A percentile compares a stretch with the other conserved stretches of the same genome.
These are phyloP conservation scores for Enteromius trimaculatus DNA, from an alignment of 2,797 vertebrate genomes.

Conservation along the genomic window DNA sequence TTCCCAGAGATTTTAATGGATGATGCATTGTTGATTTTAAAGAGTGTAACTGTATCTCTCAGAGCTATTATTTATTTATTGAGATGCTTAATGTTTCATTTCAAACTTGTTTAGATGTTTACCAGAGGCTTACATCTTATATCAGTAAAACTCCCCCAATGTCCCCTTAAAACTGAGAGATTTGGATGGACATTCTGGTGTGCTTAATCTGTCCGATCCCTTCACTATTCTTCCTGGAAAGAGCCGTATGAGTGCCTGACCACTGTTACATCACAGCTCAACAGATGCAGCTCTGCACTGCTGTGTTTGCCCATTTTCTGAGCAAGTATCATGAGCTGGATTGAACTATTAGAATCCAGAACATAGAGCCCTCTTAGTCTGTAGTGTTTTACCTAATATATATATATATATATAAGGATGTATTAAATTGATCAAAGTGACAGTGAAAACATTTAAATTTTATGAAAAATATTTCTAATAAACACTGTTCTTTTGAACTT, in stretches of 20 bases:
- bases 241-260: conserved; percentile 20
- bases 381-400: not conserved
- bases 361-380: conserved; percentile 15
- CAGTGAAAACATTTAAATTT: not conserved
- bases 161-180: conserved; percentile 21
- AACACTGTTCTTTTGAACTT: not conserved
- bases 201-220: conserved; percentile 37
- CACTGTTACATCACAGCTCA: conserved; percentile 45
- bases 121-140: conserved; percentile 10
- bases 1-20: not conserved
- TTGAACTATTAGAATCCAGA: conserved; percentile 33
- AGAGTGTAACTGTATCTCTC: not conserved
- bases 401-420: not conserved
- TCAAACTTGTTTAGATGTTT: conserved; percentile 22
- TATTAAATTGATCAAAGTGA: not conserved
- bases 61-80: not conserved
- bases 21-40: not conserved
- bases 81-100: not conserved
- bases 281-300: conserved; percentile 34
- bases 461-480: not conserved
- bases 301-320: conserved; percentile 30
- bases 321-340: conserved; percentile 39
- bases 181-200: conserved; percentile 27
- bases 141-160: conserved; percentile 22
- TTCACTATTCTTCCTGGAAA: conserved; percentile 42